Conservation (phyloP, 2,888 invertebrate genomes). For the Deroplatys truncata region DNA sequence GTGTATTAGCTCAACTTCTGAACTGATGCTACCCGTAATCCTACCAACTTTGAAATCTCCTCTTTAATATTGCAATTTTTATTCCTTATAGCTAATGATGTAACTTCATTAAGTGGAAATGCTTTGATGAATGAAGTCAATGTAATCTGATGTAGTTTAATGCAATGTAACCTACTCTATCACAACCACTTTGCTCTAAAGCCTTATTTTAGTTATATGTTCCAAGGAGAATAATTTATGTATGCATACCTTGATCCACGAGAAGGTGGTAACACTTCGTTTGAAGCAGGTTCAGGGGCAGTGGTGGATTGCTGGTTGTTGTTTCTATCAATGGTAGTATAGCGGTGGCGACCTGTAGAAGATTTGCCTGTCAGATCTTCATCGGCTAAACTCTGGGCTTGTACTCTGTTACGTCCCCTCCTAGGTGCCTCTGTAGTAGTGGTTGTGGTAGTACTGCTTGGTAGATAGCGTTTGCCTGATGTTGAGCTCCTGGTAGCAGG, state of each 20-base stretch:
- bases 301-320: slow-evolving; percentile 36
- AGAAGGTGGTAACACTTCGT: slow-evolving; percentile 56
- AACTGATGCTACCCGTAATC: no score
- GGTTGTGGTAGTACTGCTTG: slow-evolving; percentile 7
- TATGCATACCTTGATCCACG: slow-evolving; percentile 8
- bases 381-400: slow-evolving; percentile 13
- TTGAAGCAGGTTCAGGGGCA: slow-evolving; percentile 58
- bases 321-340: slow-evolving; percentile 53
- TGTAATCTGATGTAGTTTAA: no score
- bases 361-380: slow-evolving; percentile 10
- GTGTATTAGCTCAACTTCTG: no score
- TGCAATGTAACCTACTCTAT: no score
- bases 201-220: no score
- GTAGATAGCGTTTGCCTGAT: slow-evolving; percentile 5
- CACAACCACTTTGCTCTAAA: no score
- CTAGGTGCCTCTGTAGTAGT: slow-evolving; percentile 21
- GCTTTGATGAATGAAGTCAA: no score
- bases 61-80: no score
- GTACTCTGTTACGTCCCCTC: slow-evolving; percentile 18
- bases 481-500: slow-evolving; percentile 22
- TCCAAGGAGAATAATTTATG: no score
- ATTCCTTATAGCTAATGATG: no score
- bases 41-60: no score
- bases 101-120: no score
- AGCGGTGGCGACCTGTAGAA: slow-evolving; percentile 44